Evolutionary conservation across 2,888 invertebrate species (phyloP).

Genomic region (Eupeodes luniger): DNA sequence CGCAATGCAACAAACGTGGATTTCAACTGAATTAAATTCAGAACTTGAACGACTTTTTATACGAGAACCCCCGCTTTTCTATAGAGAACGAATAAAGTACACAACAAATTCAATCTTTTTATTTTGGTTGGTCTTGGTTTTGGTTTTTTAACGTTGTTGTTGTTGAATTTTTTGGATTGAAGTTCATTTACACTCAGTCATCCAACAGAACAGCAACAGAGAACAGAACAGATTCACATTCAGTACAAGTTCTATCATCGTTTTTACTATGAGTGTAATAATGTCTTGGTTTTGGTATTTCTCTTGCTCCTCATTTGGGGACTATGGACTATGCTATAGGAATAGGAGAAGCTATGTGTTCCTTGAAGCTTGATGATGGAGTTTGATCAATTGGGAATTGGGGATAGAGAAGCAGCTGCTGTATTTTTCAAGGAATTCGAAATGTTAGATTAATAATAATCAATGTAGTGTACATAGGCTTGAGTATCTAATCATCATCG

Average conservation of each 20-base stretch:
- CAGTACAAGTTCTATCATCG: background rate
- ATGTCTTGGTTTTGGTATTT: background rate
- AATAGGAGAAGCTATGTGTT: no score
- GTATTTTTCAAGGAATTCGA: background rate
- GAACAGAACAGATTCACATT: background rate
- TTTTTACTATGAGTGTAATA: conserved; percentile 13
- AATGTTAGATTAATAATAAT: background rate
- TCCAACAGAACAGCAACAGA: no score
- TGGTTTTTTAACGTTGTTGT: background rate
- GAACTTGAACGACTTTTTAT: conserved; percentile 72
- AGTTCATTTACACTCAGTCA: conserved; percentile 49
- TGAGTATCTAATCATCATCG: background rate
- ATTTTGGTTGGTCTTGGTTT: background rate
- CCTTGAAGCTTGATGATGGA: conserved; percentile 12
- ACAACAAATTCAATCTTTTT: conserved; percentile 41
- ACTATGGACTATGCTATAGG: background rate
- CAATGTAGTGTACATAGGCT: background rate
- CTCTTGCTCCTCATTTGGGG: conserved; percentile 4
- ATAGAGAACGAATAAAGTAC: conserved; percentile 35
- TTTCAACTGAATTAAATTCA: conserved; percentile 80
- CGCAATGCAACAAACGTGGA: conserved; percentile 84
- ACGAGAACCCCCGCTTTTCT: conserved; percentile 60
- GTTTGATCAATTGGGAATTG: conserved; percentile 17
- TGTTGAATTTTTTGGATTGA: conserved; percentile 50
- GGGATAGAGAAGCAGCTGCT: conserved; percentile 4